phyloP scores from a whole-genome alignment of 1,140 invertebrate genomes.

The Sminthurinus signatus region DNA sequence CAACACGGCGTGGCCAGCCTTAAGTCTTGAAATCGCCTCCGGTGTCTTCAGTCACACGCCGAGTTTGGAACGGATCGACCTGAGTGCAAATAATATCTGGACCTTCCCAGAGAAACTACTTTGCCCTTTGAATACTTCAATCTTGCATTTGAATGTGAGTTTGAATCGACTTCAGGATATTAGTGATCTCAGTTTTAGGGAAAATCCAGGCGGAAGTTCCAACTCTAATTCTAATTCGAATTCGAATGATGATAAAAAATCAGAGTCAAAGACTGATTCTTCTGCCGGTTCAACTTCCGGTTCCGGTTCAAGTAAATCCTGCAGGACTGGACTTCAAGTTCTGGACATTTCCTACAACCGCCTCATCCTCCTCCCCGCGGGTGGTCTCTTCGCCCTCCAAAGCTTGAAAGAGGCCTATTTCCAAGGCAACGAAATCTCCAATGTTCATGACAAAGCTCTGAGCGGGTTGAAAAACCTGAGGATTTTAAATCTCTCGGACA shows the following conservation, averaged over 20 bases:
- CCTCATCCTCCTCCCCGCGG: conserved; percentile 67
- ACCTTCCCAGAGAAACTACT: conserved; percentile 76
- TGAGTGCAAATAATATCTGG: conserved; percentile 83
- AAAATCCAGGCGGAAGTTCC: conserved; percentile 48
- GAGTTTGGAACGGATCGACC: conserved; percentile 71
- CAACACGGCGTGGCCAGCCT: conserved; percentile 67
- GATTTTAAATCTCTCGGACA: conserved; percentile 75
- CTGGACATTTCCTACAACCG: conserved; percentile 79
- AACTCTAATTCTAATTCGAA: conserved; percentile 38
- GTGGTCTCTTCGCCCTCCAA: conserved; percentile 67
- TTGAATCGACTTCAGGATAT: conserved; percentile 77
- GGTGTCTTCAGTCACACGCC: conserved; percentile 63
- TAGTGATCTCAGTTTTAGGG: conserved; percentile 68
- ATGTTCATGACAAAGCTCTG: conserved; percentile 72
- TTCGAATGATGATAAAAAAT: too few relatives aligned
- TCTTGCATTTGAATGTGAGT: conserved; percentile 71
- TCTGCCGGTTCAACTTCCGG: conserved; percentile 43
- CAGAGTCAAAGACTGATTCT: too few relatives aligned
- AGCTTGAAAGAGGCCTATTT: conserved; percentile 68
- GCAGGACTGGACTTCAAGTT: conserved; percentile 69
- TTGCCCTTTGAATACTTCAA: conserved; percentile 63
- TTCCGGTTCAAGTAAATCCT: conserved; percentile 46
- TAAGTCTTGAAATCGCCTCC: conserved; percentile 67
- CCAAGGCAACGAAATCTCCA: conserved; percentile 75
- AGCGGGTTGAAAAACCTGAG: conserved; percentile 67